phyloP scores from a whole-genome alignment of 2,888 invertebrate genomes.

The Perizoma flavofasciatum region DNA sequence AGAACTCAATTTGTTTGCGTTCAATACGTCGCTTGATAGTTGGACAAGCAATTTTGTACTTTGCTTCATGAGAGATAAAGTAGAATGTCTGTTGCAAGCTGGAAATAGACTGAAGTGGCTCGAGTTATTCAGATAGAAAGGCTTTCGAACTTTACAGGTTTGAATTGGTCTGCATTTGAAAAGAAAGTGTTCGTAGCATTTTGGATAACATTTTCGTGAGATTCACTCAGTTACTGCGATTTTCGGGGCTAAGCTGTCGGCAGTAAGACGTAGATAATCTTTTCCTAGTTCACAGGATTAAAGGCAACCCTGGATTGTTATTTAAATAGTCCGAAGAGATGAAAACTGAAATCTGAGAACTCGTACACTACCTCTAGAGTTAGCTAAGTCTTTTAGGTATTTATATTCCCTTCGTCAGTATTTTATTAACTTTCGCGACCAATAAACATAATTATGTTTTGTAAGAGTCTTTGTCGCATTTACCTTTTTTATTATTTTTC shows the following conservation, averaged over 20 bases:
- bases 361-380: too few species aligned
- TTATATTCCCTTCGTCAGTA: too few species aligned
- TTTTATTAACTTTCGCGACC: too few species aligned
- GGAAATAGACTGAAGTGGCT: slow-evolving; percentile 23
- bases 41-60: slow-evolving; percentile 20
- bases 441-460: too few species aligned
- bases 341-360: too few species aligned
- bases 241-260: slow-evolving; percentile 6
- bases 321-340: too few species aligned
- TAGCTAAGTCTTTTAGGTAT: too few species aligned
- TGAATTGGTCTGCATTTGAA: slow-evolving; percentile 33
- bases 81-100: slow-evolving; percentile 14
- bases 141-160: slow-evolving; percentile 27
- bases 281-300: background rate
- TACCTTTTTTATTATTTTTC: too few species aligned
- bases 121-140: slow-evolving; percentile 29
- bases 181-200: slow-evolving; percentile 24
- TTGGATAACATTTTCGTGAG: slow-evolving; percentile 21
- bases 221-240: slow-evolving; percentile 6
- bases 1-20: slow-evolving; percentile 25
- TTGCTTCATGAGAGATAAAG: slow-evolving; percentile 11
- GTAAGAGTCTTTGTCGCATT: too few species aligned
- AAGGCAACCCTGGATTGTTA: too few species aligned
- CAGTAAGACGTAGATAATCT: background rate
- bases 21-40: slow-evolving; percentile 14